These are phyloP conservation scores for Carcina quercana DNA, from an alignment of 2,888 invertebrate species.

Conservation along the genomic window DNA sequence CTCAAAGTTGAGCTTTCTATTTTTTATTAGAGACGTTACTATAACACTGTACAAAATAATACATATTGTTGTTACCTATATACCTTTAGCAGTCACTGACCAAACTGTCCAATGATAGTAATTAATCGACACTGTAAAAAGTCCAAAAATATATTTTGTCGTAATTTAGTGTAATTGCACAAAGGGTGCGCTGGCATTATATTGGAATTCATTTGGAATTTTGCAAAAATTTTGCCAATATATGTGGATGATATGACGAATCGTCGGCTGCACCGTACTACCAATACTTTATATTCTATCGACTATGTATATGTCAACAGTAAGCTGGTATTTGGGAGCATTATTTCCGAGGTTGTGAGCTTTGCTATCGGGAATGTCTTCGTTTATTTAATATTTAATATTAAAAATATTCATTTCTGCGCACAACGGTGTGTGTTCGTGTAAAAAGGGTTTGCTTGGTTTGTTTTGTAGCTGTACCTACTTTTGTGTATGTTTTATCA, in stretches of 20 bases:
- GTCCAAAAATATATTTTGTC: too few relatives aligned
- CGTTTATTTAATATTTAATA: conserved; percentile 50
- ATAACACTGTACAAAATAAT: neutral
- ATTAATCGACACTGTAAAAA: conserved; percentile 9
- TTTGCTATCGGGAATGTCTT: conserved; percentile 70
- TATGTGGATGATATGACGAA: conserved; percentile 7
- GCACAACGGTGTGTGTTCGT: conserved; percentile 63
- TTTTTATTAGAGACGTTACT: neutral
- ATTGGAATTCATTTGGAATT: too few relatives aligned
- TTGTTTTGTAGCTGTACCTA: conserved; percentile 62
- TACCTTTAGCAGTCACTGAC: conserved; percentile 41
- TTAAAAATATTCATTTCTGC: conserved; percentile 50
- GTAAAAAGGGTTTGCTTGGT: conserved; percentile 66
- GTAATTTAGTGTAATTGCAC: too few relatives aligned
- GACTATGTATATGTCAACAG: conserved; percentile 51
- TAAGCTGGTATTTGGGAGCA: conserved; percentile 74
- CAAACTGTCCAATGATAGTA: conserved; percentile 17
- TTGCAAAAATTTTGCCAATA: conserved; percentile 1
- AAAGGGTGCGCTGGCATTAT: too few relatives aligned
- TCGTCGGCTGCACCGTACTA: conserved; percentile 8
- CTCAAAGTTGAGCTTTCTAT: neutral
- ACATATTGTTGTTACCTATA: conserved; percentile 34
- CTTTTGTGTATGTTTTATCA: conserved; percentile 56
- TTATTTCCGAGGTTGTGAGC: conserved; percentile 73
- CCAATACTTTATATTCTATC: conserved; percentile 30